These are phyloP conservation scores for Trichomycterus rosablanca DNA, from an alignment of 2,113 vertebrate genomes.

Conservation along the genomic window DNA sequence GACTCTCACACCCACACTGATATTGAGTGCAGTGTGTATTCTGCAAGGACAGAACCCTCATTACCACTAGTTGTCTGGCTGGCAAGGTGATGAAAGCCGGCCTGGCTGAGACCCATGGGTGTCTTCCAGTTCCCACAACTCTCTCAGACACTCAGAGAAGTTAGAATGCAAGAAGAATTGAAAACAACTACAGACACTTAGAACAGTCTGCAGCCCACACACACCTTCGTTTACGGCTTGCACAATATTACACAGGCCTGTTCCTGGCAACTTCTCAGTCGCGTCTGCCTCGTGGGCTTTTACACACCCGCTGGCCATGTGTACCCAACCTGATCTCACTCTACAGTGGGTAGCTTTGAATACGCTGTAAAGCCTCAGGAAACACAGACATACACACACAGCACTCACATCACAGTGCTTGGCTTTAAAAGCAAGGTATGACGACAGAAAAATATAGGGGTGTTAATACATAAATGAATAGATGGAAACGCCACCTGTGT, in stretches of 20 bases:
- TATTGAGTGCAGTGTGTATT: background rate
- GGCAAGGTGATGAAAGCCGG: conserved; percentile 9
- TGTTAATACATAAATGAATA: background rate
- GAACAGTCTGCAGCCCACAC: background rate
- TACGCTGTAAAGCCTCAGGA: background rate
- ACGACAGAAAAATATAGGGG: background rate
- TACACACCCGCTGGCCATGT: background rate
- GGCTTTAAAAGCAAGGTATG: background rate
- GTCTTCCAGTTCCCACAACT: background rate
- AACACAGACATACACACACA: background rate
- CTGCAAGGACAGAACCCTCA: conserved; percentile 8
- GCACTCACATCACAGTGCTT: background rate
- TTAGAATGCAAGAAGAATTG: background rate
- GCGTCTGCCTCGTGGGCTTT: background rate
- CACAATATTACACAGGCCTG: background rate
- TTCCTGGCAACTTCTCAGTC: background rate
- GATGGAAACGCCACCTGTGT: conserved; percentile 35
- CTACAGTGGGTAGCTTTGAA: background rate
- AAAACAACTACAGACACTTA: background rate
- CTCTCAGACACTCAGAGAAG: background rate
- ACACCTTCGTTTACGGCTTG: background rate
- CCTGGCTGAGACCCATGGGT: conserved; percentile 3
- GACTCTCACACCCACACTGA: background rate
- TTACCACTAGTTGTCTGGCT: conserved; percentile 11
- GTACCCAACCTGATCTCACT: background rate